Evolutionary conservation across 2,888 invertebrate genomes (phyloP), one percentile per base, ranked within the genome.

Genomic region (Kuschelorhynchus macadamiae): DNA sequence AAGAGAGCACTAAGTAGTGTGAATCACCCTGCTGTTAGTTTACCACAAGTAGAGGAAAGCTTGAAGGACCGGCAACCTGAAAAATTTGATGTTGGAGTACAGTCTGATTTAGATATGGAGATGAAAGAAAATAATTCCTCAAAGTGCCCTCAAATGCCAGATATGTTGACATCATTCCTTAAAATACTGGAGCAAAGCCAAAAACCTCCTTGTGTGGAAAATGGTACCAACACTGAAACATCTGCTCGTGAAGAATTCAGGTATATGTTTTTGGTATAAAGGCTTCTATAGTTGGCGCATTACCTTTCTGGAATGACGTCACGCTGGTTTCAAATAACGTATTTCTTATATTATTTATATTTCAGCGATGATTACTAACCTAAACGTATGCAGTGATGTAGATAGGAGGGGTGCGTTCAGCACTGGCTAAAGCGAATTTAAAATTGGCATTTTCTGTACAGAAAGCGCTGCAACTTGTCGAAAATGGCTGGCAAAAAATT

Each of bases 161-260:
- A 72, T n/a, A 68, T 75, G 68, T 56, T 75, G 36, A 75, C 76
- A 49, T 63, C 74, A 9, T 78, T 81, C 57, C 63, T 81, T 20
- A 75, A 76, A 21, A 47, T 80, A 33, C 61, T 78, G 36, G 70
- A 65, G 14, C 75, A 77, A 21, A 75, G 59, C 32, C 73, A 74
- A 30, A 69, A 44, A 42, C 77, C 76, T 69, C 64, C 71, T 30
- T 73, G 71, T 50, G 78, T 77, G 21, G 80, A 81, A 64, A 81
- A 71, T 70, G 71, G 76, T 44, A 81, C 80, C 18, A 81, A 79
- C 57, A 81, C 80, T 2, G 81, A 80, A 11, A n/a, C 41, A 14
- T 36, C 69, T 12, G 55, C 57, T 57, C 18, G 41, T n/a, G 30
- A 60, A 11, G 39, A 14, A 57, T 20, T 32, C 25, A 46, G 50